Base-by-base conservation (phyloP, 2,797 vertebrate genomes). In the Chloroceryle inda region DNA sequence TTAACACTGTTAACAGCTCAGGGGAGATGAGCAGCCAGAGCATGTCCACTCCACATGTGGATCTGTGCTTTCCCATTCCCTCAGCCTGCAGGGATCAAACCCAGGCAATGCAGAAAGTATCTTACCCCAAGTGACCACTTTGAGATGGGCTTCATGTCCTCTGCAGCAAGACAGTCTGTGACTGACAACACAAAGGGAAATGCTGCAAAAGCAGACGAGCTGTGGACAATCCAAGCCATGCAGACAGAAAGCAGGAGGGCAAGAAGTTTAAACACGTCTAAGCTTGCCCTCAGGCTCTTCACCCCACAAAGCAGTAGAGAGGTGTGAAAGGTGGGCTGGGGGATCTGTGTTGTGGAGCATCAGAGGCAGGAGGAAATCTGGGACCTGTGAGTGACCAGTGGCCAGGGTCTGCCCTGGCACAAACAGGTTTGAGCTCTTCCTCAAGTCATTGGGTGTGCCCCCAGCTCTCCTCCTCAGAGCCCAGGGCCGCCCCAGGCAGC, bases 281-380 rank as follows among this genome's bases (percentile, higher is more conserved):
- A 24, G 16, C 22, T 66, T 86, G 33, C 31, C 73, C 50, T 88
- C 42, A 26, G 79, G 45, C 23, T 67, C 61, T 88, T 78, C 45
- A 33, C 5, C 31, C 6, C 8, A 7, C 20, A 10, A 12, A 78
- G 37, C 2, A 0, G 37, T 44, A 21, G 24, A 17, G 4, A 44
- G 37, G n/a, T 79, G 67, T 40, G 71, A 77, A 71, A 67, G n/a
- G 58, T 79, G 67, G 64, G 17, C 80, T 74, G 35, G 42, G 29
- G 85, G 42, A 38, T 38, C 38, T 38, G 26, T 1, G 0, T 47
- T 0, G 0, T 15, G 42, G 31, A 24, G 3, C 37, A 45, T 24
- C 1, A 0, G 42, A 75, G 22, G 29, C 62, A 52, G 62, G 35
- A 61, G 33, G 52, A 71, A 75, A 63, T 20, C 37, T 26, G 27